Conservation (phyloP, 2,888 invertebrate species). For the Andrena bicolor region DNA sequence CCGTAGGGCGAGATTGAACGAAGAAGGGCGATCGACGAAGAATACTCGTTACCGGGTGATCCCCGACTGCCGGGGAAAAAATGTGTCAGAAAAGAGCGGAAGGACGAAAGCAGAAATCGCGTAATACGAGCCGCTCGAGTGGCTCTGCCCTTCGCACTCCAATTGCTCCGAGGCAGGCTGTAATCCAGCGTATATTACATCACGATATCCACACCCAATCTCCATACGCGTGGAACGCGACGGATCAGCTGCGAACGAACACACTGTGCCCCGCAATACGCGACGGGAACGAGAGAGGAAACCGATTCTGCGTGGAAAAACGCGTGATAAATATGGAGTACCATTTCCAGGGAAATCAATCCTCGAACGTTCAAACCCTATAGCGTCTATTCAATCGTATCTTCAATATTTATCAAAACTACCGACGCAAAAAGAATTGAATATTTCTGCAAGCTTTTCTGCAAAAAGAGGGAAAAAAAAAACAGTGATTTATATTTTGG, state of each 20-base stretch:
- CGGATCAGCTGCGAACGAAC: conserved; percentile 37
- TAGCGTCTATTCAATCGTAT: too few relatives aligned
- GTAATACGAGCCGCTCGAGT: conserved; percentile 65
- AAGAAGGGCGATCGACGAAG: not conserved
- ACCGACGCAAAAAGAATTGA: too few relatives aligned
- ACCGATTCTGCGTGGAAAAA: not conserved
- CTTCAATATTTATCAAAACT: too few relatives aligned
- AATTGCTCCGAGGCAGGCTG: conserved; percentile 67
- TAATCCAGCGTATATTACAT: conserved; percentile 65
- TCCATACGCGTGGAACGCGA: conserved; percentile 58
- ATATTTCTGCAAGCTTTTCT: not conserved
- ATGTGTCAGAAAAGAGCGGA: conserved; percentile 30
- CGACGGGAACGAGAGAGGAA: not conserved
- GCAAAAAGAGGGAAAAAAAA: too few relatives aligned
- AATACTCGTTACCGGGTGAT: not conserved
- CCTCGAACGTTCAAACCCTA: not conserved
- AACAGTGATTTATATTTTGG: too few relatives aligned
- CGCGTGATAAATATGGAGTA: not conserved
- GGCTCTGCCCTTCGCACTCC: conserved; percentile 77
- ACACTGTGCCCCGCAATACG: not conserved
- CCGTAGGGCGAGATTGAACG: not conserved
- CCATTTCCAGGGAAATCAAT: not conserved
- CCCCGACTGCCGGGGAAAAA: not conserved
- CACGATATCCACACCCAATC: conserved; percentile 70
- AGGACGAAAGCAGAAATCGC: conserved; percentile 54